Conservation (phyloP, 2,113 vertebrate species). For the Phyllopteryx taeniolatus region DNA sequence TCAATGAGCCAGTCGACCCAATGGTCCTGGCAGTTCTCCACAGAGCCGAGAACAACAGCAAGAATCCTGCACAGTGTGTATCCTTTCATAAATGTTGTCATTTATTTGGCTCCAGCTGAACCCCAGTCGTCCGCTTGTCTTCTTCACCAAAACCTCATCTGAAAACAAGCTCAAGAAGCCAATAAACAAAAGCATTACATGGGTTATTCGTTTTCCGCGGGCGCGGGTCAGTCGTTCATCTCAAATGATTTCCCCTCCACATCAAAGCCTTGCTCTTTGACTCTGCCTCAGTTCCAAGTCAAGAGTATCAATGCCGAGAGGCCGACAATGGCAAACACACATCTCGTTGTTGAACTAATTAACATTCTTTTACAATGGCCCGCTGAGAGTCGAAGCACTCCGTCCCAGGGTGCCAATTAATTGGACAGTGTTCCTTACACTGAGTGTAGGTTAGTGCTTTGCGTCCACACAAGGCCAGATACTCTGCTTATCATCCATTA, state of each 20-base stretch:
- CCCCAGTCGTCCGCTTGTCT: neutral
- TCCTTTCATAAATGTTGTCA: neutral
- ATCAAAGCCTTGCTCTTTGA: conserved; percentile 56
- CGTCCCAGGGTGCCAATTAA: conserved; percentile 55
- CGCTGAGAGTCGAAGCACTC: conserved; percentile 49
- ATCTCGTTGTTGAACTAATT: conserved; percentile 65
- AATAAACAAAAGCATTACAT: neutral
- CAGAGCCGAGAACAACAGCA: conserved; percentile 6
- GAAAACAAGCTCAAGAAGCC: conserved; percentile 6
- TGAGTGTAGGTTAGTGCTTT: conserved; percentile 26
- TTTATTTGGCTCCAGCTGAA: conserved; percentile 1
- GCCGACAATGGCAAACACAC: conserved; percentile 52
- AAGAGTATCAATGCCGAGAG: conserved; percentile 51
- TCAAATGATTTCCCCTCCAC: conserved; percentile 21
- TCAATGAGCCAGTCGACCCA: neutral
- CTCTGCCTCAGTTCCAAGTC: conserved; percentile 45
- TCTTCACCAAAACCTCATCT: neutral
- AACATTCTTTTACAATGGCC: conserved; percentile 63
- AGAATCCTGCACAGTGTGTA: neutral
- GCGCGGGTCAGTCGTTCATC: conserved; percentile 14
- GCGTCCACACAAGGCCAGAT: conserved; percentile 31
- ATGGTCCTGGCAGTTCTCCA: neutral
- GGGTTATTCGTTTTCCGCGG: neutral
- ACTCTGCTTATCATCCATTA: conserved; percentile 25
- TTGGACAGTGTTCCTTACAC: conserved; percentile 45